Percentiles rank a stretch among this genome's conserved stretches.
phyloP scores from a whole-genome alignment of 2,797 vertebrate species.

The Pampus argenteus region DNA sequence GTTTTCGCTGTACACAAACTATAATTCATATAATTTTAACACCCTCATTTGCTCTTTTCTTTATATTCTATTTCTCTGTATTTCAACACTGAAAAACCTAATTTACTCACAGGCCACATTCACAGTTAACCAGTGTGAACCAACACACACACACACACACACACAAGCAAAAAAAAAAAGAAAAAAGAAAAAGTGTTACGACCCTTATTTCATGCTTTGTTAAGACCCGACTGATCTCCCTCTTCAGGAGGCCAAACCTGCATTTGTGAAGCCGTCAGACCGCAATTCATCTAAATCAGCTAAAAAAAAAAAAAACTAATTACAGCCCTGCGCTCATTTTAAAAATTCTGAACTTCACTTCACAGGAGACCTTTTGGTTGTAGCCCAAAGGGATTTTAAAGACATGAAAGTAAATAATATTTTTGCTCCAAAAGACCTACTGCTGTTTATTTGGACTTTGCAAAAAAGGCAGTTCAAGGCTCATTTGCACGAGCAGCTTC shows the following conservation, averaged over 20 bases:
- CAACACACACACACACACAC: too few relatives aligned
- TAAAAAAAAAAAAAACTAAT: slow-evolving; percentile 30
- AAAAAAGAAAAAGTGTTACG: neutral
- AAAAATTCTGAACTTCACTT: slow-evolving; percentile 19
- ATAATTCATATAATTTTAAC: neutral
- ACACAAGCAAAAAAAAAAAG: too few relatives aligned
- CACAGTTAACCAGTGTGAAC: too few relatives aligned
- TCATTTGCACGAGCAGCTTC: neutral
- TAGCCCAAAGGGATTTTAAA: neutral
- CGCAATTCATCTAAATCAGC: slow-evolving; percentile 10
- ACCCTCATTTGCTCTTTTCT: neutral
- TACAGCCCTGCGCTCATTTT: slow-evolving; percentile 12
- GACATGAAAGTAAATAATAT: neutral
- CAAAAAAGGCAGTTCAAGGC: too few relatives aligned
- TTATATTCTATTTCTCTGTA: neutral
- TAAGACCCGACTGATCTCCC: slow-evolving; percentile 27
- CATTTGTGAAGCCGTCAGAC: slow-evolving; percentile 19
- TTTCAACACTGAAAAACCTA: neutral
- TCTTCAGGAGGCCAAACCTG: slow-evolving; percentile 3
- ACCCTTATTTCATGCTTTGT: slow-evolving; percentile 16
- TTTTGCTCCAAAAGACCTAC: slow-evolving; percentile 6
- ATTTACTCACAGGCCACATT: neutral
- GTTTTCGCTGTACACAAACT: neutral
- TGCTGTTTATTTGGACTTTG: slow-evolving; percentile 20
- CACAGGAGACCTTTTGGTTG: slow-evolving; percentile 3